Percentiles rank a stretch among this genome's conserved stretches.
Conservation (phyloP, 2,113 vertebrate genomes). For the Athene noctua region DNA sequence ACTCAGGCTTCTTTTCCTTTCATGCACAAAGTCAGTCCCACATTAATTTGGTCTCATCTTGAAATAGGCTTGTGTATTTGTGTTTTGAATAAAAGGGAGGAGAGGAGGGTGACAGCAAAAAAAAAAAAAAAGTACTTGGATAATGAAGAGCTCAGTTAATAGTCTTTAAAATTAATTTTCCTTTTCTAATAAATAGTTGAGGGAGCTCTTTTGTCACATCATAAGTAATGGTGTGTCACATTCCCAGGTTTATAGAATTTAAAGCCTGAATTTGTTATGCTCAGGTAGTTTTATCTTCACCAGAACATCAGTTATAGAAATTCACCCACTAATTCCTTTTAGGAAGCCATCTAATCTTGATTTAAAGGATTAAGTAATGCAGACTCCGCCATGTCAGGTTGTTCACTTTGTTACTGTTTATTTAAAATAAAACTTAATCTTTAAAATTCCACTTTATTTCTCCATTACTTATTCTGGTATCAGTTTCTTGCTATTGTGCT, state of each 20-base stretch:
- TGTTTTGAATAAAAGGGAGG: not conserved
- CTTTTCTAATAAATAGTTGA: not conserved
- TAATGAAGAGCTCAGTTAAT: not conserved
- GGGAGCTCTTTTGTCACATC: not conserved
- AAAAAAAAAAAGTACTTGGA: not conserved
- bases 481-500: not conserved
- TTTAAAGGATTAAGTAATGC: not conserved
- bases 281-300: not conserved
- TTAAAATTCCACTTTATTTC: not conserved
- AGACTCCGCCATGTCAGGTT: not conserved
- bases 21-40: slow-evolving; percentile 11
- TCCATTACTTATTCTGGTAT: not conserved
- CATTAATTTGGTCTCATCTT: slow-evolving; percentile 12
- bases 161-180: slow-evolving; percentile 13
- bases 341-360: not conserved
- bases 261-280: not conserved
- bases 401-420: not conserved
- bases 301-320: not conserved
- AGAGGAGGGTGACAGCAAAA: not conserved
- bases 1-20: slow-evolving; percentile 37
- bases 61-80: not conserved
- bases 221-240: not conserved
- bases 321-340: not conserved
- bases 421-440: not conserved
- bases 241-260: not conserved